Percentiles rank a stretch among this genome's conserved stretches.
These are phyloP conservation scores for Gobionotothen gibberifrons DNA, from an alignment of 2,797 vertebrate species.

Conservation along the genomic window DNA sequence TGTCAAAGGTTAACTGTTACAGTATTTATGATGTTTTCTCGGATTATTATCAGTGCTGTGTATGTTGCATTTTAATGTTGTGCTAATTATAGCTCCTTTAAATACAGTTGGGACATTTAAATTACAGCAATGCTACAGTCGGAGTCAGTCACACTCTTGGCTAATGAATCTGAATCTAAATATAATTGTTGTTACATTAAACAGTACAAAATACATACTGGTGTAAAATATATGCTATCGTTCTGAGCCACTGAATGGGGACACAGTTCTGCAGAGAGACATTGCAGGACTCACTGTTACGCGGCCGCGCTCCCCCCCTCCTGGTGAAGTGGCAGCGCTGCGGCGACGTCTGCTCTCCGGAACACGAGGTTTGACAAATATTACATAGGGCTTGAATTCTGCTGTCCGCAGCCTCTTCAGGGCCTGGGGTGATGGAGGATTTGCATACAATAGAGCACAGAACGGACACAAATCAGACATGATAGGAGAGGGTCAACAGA, in stretches of 20 bases:
- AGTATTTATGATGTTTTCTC: no score
- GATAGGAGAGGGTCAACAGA: conserved; percentile 7
- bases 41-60: no score
- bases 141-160: background rate
- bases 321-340: conserved; percentile 84
- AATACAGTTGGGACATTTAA: no score
- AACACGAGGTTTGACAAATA: conserved; percentile 93
- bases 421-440: conserved; percentile 80
- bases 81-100: no score
- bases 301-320: conserved; percentile 86
- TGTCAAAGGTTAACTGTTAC: no score
- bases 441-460: conserved; percentile 13
- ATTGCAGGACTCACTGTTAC: conserved; percentile 73
- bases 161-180: background rate
- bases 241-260: no score
- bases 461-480: conserved; percentile 16
- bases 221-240: background rate
- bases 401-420: conserved; percentile 91
- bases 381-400: conserved; percentile 94
- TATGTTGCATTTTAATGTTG: no score
- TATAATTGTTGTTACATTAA: background rate
- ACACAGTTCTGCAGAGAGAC: background rate
- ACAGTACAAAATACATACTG: background rate
- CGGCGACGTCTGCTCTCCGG: conserved; percentile 87
- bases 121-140: background rate